Conservation (phyloP, 2,888 invertebrate species). For the Dryadula phaetusa region DNA sequence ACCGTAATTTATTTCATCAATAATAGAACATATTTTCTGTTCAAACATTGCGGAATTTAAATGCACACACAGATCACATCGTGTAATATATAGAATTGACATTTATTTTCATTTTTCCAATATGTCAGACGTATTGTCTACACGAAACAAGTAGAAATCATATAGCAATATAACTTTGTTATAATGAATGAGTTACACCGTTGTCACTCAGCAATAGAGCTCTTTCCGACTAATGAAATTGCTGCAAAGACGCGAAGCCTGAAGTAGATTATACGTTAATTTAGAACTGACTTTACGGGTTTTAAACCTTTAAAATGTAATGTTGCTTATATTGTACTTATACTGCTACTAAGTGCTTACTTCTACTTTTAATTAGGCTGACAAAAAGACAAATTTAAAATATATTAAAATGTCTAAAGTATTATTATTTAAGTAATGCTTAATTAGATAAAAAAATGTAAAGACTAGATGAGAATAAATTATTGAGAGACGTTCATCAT, state of each 20-base stretch:
- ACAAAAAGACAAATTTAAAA: not conserved
- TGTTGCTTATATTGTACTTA: conserved; percentile 15
- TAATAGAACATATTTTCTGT: too few relatives aligned
- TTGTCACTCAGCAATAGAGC: conserved; percentile 59
- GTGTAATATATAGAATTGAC: too few relatives aligned
- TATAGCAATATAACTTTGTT: conserved; percentile 53
- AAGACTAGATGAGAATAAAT: too few relatives aligned
- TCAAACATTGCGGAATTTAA: too few relatives aligned
- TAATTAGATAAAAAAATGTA: too few relatives aligned
- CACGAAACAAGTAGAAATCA: not conserved
- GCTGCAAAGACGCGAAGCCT: conserved; percentile 42
- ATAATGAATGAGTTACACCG: conserved; percentile 68
- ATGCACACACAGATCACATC: too few relatives aligned
- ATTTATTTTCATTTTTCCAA: too few relatives aligned
- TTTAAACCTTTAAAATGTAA: conserved; percentile 7
- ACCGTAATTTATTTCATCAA: too few relatives aligned
- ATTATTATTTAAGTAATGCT: too few relatives aligned
- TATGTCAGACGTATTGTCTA: too few relatives aligned
- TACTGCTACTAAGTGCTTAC: not conserved
- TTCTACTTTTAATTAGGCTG: not conserved
- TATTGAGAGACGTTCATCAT: too few relatives aligned
- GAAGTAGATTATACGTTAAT: conserved; percentile 37
- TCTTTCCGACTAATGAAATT: conserved; percentile 71
- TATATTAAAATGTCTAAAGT: too few relatives aligned
- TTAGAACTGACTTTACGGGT: conserved; percentile 30